Percentiles rank a stretch among this genome's conserved stretches.
phyloP scores from a whole-genome alignment of 2,797 vertebrate species.

The Gouania willdenowi region DNA sequence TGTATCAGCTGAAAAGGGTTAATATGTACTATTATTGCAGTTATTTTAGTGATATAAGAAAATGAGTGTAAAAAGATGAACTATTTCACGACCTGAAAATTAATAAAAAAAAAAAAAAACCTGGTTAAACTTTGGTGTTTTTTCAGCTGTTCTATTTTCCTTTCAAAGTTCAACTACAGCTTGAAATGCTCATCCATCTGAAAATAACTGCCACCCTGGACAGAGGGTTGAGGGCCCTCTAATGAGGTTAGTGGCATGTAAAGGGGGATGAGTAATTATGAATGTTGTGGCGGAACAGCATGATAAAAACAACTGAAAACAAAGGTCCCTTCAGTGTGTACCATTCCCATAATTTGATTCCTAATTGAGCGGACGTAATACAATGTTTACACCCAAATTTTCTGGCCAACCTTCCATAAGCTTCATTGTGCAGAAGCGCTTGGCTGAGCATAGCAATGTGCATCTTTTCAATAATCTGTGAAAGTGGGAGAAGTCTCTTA shows the following conservation, averaged over 20 bases:
- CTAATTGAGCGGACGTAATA: slow-evolving; percentile 56
- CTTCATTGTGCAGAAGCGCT: slow-evolving; percentile 10
- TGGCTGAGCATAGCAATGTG: slow-evolving; percentile 8
- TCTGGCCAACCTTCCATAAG: slow-evolving; percentile 23
- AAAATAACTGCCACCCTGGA: slow-evolving; percentile 24
- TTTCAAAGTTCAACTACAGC: slow-evolving; percentile 2
- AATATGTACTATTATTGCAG: too few species aligned
- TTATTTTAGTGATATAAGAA: too few species aligned
- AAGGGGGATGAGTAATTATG: slow-evolving; percentile 46
- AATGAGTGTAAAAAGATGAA: too few species aligned
- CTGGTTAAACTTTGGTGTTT: too few species aligned
- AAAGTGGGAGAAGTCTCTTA: not conserved
- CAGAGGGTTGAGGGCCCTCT: slow-evolving; percentile 25
- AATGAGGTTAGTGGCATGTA: slow-evolving; percentile 40
- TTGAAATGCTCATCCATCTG: slow-evolving; percentile 22
- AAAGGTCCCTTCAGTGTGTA: slow-evolving; percentile 54
- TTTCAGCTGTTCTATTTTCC: too few species aligned
- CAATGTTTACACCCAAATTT: slow-evolving; percentile 54
- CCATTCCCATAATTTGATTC: slow-evolving; percentile 54
- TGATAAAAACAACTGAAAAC: slow-evolving; percentile 49
- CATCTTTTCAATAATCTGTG: slow-evolving; percentile 6
- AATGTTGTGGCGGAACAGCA: slow-evolving; percentile 32
- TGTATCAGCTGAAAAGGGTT: too few species aligned
- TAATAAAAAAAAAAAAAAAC: too few species aligned
- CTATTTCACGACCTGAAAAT: too few species aligned